Conservation (phyloP, 2,113 vertebrate species). For the Cephalopterus ornatus region DNA sequence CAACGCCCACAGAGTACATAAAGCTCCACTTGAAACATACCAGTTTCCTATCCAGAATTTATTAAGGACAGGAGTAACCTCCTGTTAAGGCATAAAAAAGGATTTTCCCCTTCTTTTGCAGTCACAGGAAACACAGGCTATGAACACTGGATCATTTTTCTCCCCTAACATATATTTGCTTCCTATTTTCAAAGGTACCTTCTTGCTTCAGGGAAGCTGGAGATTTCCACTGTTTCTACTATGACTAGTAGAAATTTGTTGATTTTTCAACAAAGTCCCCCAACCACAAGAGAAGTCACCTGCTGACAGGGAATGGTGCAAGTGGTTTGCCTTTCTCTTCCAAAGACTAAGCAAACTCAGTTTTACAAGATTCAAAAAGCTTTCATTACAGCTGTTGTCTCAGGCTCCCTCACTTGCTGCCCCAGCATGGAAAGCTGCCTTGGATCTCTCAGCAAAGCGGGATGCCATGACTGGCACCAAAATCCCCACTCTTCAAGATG, state of each 20-base stretch:
- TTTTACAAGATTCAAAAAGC: background rate
- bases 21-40: background rate
- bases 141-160: background rate
- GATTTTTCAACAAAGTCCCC: background rate
- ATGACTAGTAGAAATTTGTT: background rate
- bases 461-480: background rate
- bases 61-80: background rate
- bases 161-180: background rate
- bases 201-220: background rate
- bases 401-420: background rate
- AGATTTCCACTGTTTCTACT: background rate
- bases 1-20: background rate
- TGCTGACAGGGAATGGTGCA: background rate
- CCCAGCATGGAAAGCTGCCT: background rate
- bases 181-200: background rate
- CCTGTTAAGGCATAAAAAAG: background rate
- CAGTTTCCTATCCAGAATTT: background rate
- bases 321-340: background rate
- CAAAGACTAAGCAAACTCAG: background rate
- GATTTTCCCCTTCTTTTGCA: background rate
- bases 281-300: background rate
- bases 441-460: background rate
- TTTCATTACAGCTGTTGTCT: background rate
- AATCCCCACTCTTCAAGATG: accelerated
- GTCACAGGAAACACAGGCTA: background rate